phyloP scores from a whole-genome alignment of 1,140 invertebrate genomes.

The Calephelis nemesis region DNA sequence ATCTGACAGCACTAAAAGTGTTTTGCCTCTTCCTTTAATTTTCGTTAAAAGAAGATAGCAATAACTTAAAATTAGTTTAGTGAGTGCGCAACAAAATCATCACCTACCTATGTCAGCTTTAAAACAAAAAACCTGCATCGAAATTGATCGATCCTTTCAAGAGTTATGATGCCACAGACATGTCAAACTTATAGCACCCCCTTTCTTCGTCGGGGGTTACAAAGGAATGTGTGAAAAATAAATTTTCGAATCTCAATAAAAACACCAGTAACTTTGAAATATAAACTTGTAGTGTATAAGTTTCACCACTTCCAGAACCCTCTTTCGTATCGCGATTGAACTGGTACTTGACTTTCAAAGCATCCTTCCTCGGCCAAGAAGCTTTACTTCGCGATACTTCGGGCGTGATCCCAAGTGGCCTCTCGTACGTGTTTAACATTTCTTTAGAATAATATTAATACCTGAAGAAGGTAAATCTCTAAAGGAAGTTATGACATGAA shows the following conservation, averaged over 20 bases:
- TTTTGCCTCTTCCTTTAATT: no score
- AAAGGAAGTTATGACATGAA: background rate
- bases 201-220: no score
- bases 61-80: no score
- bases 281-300: background rate
- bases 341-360: conserved; percentile 9
- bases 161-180: no score
- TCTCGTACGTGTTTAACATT: conserved; percentile 12
- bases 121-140: no score
- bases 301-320: background rate
- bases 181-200: no score
- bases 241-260: background rate
- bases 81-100: no score
- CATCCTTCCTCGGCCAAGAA: conserved; percentile 1
- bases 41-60: no score
- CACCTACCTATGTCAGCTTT: no score
- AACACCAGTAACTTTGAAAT: background rate
- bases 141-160: no score
- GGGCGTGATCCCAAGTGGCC: conserved; percentile 7
- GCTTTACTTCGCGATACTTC: conserved; percentile 5
- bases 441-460: conserved; percentile 13
- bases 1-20: no score
- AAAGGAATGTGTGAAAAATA: no score
- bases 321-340: conserved; percentile 14
- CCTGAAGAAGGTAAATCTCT: background rate